Conservation (phyloP, 2,888 invertebrate genomes). For the Tenthredo distinguenda region DNA sequence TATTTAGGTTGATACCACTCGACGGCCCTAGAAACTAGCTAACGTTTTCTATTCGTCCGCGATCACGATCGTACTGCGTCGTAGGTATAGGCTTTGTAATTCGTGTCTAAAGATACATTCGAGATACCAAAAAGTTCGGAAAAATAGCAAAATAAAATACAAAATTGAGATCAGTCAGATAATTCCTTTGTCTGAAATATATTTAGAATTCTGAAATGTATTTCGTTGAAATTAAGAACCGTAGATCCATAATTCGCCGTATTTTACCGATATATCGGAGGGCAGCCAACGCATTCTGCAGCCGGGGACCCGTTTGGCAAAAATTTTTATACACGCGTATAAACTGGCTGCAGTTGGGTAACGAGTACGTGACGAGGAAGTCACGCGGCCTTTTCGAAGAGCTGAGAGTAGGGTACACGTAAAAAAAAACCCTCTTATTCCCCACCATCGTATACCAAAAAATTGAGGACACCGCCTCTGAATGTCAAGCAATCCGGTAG, state of each 20-base stretch:
- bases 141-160: not conserved
- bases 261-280: not conserved
- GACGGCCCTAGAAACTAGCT: conserved; percentile 43
- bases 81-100: not conserved
- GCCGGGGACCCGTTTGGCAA: not conserved
- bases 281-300: not conserved
- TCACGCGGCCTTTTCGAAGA: conserved; percentile 37
- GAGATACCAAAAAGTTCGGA: not conserved
- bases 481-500: conserved; percentile 45
- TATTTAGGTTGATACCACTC: conserved; percentile 40
- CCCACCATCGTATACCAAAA: conserved; percentile 8
- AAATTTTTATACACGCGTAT: not conserved
- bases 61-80: not conserved
- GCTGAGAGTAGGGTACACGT: conserved; percentile 30
- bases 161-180: not conserved
- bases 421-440: not conserved
- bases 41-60: conserved; percentile 40
- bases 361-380: conserved; percentile 38
- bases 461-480: conserved; percentile 41
- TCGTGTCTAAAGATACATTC: not conserved
- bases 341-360: conserved; percentile 14
- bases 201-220: not conserved
- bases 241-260: not conserved
- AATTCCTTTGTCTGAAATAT: not conserved
- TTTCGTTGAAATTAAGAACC: not conserved